Conservation (phyloP, 2,888 invertebrate genomes). For the Cactoblastis cactorum region DNA sequence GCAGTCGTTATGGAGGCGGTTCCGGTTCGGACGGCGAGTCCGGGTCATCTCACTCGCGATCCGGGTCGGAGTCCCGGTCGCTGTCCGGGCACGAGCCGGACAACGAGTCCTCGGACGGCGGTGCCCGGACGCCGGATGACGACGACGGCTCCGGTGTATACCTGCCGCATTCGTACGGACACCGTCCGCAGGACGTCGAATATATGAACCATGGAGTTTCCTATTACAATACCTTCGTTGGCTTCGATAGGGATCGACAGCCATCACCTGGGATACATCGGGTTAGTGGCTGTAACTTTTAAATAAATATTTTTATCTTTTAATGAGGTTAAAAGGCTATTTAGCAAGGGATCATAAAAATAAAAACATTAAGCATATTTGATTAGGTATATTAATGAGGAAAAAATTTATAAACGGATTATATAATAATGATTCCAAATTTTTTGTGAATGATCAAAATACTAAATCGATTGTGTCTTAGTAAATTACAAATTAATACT, state of each 20-base stretch:
- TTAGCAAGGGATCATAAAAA: too few relatives aligned
- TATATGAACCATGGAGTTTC: constrained; percentile 79
- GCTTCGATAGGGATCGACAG: constrained; percentile 75
- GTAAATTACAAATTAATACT: too few relatives aligned
- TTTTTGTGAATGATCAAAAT: too few relatives aligned
- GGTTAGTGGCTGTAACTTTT: constrained; percentile 65
- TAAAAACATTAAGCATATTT: too few relatives aligned
- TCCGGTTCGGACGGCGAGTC: constrained; percentile 79
- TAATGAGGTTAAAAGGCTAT: too few relatives aligned
- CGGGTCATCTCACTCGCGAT: constrained; percentile 85
- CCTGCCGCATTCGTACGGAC: constrained; percentile 81
- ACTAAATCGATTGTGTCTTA: too few relatives aligned
- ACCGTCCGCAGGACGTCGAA: constrained; percentile 57
- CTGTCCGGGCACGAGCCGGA: constrained; percentile 86
- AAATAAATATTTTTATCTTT: too few relatives aligned
- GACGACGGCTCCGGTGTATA: constrained; percentile 83
- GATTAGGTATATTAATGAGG: too few relatives aligned
- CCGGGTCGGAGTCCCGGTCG: constrained; percentile 83
- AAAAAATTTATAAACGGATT: too few relatives aligned
- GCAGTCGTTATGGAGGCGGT: constrained; percentile 83
- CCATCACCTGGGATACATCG: constrained; percentile 66
- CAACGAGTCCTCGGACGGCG: constrained; percentile 87
- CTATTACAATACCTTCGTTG: constrained; percentile 81
- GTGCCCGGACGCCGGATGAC: constrained; percentile 83
- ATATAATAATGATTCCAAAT: too few relatives aligned